Conservation (phyloP, 2,888 invertebrate genomes). For the Lasioglossum calceatum region DNA sequence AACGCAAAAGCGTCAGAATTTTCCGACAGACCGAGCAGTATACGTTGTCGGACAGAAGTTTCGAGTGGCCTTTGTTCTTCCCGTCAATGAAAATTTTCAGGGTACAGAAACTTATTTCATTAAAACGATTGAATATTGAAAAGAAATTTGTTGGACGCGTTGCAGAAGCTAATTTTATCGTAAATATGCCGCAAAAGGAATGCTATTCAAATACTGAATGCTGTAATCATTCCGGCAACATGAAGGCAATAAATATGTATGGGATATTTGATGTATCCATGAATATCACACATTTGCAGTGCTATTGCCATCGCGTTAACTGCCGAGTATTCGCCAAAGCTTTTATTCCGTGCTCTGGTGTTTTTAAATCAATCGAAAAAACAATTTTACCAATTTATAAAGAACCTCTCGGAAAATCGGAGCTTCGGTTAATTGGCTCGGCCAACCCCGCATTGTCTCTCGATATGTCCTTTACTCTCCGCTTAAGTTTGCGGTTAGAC, state of each 20-base stretch:
- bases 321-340: not conserved
- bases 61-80: not conserved
- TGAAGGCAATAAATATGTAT: not conserved
- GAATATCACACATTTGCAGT: not conserved
- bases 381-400: not conserved
- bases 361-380: not conserved
- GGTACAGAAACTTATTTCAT: not conserved
- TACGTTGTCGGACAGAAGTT: not conserved
- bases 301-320: not conserved
- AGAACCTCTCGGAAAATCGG: slow-evolving; percentile 22
- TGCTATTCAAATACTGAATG: no score
- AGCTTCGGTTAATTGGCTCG: slow-evolving; percentile 23
- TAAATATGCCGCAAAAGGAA: not conserved
- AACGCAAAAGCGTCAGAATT: not conserved
- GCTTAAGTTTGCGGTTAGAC: not conserved
- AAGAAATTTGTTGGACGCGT: not conserved
- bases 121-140: not conserved
- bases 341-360: not conserved
- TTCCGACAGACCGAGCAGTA: not conserved
- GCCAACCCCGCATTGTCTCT: not conserved
- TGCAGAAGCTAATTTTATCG: not conserved
- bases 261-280: not conserved
- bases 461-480: not conserved
- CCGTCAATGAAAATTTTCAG: not conserved
- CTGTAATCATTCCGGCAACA: not conserved